phyloP scores from a whole-genome alignment of 2,797 vertebrate species.

The Ptychobarbus kaznakovi region DNA sequence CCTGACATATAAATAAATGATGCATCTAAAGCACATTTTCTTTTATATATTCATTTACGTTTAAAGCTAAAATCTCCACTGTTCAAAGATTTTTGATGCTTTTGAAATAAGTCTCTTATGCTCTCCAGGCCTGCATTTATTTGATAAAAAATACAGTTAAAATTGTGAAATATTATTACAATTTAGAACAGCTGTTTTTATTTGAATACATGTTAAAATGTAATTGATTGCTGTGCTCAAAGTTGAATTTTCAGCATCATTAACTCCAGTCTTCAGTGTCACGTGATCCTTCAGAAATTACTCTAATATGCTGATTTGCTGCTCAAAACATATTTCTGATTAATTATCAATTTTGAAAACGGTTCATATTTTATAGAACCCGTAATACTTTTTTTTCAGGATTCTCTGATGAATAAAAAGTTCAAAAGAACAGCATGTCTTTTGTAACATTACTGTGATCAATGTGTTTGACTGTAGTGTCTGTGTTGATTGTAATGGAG shows the following conservation, averaged over 20 bases:
- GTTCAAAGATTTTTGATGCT: not conserved
- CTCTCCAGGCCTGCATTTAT: not conserved
- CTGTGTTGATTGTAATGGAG: not conserved
- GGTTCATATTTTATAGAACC: not conserved
- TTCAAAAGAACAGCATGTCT: too few relatives aligned
- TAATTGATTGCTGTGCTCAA: not conserved
- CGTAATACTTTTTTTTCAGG: too few relatives aligned
- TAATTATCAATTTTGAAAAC: not conserved
- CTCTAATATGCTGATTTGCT: not conserved
- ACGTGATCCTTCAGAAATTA: not conserved
- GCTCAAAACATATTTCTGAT: not conserved
- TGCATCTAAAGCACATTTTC: not conserved
- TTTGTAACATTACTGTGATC: not conserved
- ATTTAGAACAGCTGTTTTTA: not conserved
- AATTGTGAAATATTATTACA: not conserved
- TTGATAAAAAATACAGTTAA: not conserved
- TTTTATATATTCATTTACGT: not conserved
- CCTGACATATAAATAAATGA: not conserved
- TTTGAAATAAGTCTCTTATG: not conserved
- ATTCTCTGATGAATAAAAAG: not conserved
- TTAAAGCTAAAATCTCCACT: not conserved
- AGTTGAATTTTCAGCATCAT: not conserved
- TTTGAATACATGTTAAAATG: not conserved
- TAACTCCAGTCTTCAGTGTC: constrained; percentile 3
- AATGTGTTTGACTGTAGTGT: not conserved